These are phyloP conservation scores for Semaprochilodus insignis DNA, from an alignment of 2,797 vertebrate genomes.

Conservation along the genomic window DNA sequence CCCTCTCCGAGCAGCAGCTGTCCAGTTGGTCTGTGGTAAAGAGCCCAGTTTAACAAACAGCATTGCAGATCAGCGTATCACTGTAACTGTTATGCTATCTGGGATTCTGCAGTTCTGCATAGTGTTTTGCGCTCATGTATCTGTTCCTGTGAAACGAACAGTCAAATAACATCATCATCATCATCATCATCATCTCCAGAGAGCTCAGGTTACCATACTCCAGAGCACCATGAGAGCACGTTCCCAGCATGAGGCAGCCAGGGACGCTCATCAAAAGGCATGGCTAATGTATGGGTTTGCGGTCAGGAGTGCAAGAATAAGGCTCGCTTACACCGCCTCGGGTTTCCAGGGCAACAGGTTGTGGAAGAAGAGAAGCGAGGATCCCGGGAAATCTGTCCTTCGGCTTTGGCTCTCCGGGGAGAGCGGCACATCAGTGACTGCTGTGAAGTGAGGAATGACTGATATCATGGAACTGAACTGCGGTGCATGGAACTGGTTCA, in stretches of 20 bases:
- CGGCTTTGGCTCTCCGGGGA: neutral
- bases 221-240: too few relatives aligned
- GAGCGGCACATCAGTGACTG: neutral
- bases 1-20: too few relatives aligned
- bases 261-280: neutral
- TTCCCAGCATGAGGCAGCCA: neutral
- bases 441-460: conserved; percentile 2
- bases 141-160: too few relatives aligned
- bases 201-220: too few relatives aligned
- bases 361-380: conserved; percentile 16
- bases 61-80: too few relatives aligned
- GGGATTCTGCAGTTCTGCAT: too few relatives aligned
- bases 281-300: conserved; percentile 3
- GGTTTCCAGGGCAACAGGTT: conserved; percentile 56
- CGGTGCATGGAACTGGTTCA: conserved; percentile 60
- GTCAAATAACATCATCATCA: too few relatives aligned
- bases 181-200: too few relatives aligned
- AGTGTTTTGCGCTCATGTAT: too few relatives aligned
- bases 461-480: conserved; percentile 16
- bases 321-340: conserved; percentile 18
- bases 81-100: too few relatives aligned
- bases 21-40: too few relatives aligned
- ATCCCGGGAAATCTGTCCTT: conserved; percentile 20
- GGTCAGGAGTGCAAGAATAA: neutral
- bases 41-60: too few relatives aligned